These are phyloP conservation scores for Equus quagga DNA, from an alignment of 2,113 vertebrate species.

Conservation along the genomic window DNA sequence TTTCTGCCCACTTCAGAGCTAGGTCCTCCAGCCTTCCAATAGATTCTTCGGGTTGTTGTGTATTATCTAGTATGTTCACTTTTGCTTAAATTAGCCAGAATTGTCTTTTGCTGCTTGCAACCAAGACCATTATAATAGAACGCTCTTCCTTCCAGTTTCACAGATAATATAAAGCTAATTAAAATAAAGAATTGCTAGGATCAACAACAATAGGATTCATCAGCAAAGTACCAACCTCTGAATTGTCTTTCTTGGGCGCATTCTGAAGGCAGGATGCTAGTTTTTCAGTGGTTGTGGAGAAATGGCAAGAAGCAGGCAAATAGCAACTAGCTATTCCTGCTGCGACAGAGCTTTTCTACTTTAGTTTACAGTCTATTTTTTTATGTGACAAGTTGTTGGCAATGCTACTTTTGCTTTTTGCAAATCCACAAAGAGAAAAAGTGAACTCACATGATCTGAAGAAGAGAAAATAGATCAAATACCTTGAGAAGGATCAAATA, in stretches of 20 bases:
- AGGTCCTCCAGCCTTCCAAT: neutral
- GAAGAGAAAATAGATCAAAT: neutral
- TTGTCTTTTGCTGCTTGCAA: neutral
- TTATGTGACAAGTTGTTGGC: neutral
- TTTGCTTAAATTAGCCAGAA: neutral
- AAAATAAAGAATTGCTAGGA: neutral
- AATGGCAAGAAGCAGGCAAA: neutral
- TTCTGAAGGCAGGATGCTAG: neutral
- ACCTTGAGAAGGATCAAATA: neutral
- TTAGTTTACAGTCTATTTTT: neutral
- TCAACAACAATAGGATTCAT: neutral
- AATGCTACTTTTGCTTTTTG: neutral
- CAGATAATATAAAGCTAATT: neutral
- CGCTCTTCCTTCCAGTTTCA: neutral
- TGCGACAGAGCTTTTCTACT: neutral
- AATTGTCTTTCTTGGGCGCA: neutral
- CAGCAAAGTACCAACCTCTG: neutral
- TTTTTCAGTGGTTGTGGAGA: neutral
- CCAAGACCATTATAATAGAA: neutral
- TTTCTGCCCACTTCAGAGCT: neutral
- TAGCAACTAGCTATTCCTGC: neutral
- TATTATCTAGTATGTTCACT: neutral
- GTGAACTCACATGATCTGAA: conserved; percentile 24
- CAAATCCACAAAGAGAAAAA: neutral
- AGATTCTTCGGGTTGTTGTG: neutral